Base-by-base conservation (phyloP, 2,888 invertebrate species). In the Drosophila paramelanica region DNA sequence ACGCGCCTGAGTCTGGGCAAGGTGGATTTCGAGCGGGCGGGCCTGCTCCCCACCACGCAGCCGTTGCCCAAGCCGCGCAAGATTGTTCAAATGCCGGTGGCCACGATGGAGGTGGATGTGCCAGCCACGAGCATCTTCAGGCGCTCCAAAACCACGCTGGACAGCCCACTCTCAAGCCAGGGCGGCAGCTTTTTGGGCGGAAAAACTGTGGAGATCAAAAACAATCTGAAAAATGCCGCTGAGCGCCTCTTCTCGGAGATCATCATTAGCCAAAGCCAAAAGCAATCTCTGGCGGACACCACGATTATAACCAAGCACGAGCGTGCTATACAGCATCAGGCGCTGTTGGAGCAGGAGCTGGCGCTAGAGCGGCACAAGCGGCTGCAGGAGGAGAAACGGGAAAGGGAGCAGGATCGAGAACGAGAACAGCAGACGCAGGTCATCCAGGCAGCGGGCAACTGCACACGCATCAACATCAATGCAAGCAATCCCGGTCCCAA, bases 231-330 rank as follows among this genome's bases (percentile, higher is more conserved):
- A 66, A 92, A 92, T 74, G 92, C 91, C 49, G 92, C 92, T 3
- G 92, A 92, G 73, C 90, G 92, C 52, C 76, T 92, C 43, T 92
- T 92, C 69, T 91, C 92, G 11, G 92, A 92, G 80, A 92, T 92
- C 42, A 91, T 91, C 60, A 89, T 92, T 36, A 92, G 90, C 75
- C 92, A 92, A 64, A 57, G 73, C 5, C 89, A 91, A 51, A 91
- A 90, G 67, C 89, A 85, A 38, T 53, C 71, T 11, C 45, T 65
- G 10, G 77, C 73, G 31, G 83, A 84, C 50, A 78, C 83, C 3
- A 90, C 88, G 7, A 82, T 91, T 6, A 91, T 91, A 56, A 90
- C 90, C 11, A 91, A 91, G 70, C 91, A 91, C 42, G 91, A 91
- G 67, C 80, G 90, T 23, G 88, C 90, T 64, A 78, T 89, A 64